Percentiles rank a stretch among this genome's conserved stretches.
Conservation (phyloP, 2,888 invertebrate genomes). For the Bembecia ichneumoniformis region DNA sequence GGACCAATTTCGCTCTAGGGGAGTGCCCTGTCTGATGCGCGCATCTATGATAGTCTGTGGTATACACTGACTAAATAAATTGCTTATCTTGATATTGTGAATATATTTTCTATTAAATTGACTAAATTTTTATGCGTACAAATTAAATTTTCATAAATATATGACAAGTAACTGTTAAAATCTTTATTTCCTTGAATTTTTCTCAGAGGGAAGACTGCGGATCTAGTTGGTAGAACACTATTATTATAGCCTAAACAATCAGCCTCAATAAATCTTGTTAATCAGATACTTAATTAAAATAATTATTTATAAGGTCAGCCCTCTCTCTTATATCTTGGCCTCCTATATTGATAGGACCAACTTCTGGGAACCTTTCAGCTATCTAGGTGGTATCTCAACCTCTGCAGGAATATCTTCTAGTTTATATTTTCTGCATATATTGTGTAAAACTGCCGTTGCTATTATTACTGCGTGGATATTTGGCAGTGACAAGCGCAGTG, state of each 20-base stretch:
- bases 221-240: no score
- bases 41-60: background rate
- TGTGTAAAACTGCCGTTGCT: slow-evolving; percentile 3
- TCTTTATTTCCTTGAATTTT: no score
- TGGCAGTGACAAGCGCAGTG: slow-evolving; percentile 1
- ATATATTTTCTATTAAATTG: no score
- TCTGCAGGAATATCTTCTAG: slow-evolving; percentile 2
- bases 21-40: background rate
- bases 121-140: no score
- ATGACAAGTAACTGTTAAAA: no score
- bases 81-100: no score
- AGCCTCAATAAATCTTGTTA: no score
- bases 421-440: slow-evolving; percentile 2
- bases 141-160: no score
- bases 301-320: background rate
- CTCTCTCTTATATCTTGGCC: background rate
- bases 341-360: background rate
- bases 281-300: background rate
- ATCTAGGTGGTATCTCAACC: background rate
- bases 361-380: background rate
- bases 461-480: slow-evolving; percentile 2
- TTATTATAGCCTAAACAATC: no score
- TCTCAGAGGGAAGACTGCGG: no score
- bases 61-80: no score
- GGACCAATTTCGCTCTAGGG: background rate